Conservation (phyloP, 2,888 invertebrate genomes). For the Tiliacea aurago region DNA sequence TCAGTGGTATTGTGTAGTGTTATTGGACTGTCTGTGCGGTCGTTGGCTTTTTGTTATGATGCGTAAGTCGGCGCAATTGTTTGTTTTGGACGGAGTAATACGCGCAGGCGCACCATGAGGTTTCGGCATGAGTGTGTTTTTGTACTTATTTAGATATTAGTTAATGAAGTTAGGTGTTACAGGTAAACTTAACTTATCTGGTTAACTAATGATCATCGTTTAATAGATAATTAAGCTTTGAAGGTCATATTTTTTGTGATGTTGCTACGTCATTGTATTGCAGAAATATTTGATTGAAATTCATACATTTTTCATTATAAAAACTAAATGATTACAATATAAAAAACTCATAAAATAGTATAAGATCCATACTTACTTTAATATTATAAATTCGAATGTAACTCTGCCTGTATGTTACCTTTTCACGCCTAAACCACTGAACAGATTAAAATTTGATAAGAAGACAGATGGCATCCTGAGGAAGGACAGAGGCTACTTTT, state of each 20-base stretch:
- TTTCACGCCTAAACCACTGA: too few species aligned
- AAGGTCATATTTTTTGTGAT: conserved; percentile 31
- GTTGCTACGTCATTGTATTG: not conserved
- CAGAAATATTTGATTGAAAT: conserved; percentile 1
- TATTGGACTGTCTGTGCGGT: conserved; percentile 62
- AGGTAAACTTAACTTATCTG: conserved; percentile 29
- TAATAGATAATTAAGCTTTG: not conserved
- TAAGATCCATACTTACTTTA: too few species aligned
- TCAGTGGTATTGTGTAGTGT: conserved; percentile 59
- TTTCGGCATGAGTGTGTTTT: conserved; percentile 47
- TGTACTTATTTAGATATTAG: conserved; percentile 46
- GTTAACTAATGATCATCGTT: not conserved
- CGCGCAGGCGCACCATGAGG: conserved; percentile 51
- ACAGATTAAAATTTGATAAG: too few species aligned
- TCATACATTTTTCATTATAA: not conserved
- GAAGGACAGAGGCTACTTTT: too few species aligned
- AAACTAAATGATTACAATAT: not conserved
- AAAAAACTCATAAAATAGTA: not conserved
- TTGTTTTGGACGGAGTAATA: conserved; percentile 68
- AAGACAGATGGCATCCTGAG: too few species aligned
- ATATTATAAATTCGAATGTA: too few species aligned
- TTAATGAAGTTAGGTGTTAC: conserved; percentile 30
- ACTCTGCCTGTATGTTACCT: too few species aligned
- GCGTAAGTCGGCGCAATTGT: conserved; percentile 64
- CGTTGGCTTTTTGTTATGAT: conserved; percentile 70